Base-by-base conservation (phyloP, 1,140 invertebrate genomes). In the Penaeus chinensis region DNA sequence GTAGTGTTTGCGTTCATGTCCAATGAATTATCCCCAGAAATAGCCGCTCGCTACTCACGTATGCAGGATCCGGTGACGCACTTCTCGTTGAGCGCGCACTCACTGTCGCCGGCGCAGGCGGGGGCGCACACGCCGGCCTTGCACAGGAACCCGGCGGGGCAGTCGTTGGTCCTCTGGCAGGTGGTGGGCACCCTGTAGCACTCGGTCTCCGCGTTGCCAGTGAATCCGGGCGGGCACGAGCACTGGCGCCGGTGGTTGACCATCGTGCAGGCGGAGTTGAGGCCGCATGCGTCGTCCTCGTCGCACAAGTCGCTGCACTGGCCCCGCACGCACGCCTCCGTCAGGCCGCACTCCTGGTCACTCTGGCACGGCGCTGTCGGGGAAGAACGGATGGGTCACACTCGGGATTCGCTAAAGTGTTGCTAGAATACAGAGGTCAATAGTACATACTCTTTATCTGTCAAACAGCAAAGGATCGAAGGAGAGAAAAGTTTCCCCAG, bases 21-120 rank as follows among this genome's bases (percentile, higher is more conserved):
- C 37, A 8, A 42, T 8, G 7, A 42, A 42, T 42, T 42, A 42
- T 5, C 37, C 4, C 37, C 37, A 42, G 37, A 42, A 7, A 42
- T 42, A 42, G 37, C 37, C 37, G 37, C 37, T 42, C 37, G 16
- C 54, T 90, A 95, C 95, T 95, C 93, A 96, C 95, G 92, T 84
- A 96, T 94, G 91, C 97, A 98, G 90, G 95, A 95, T 82, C 95
- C 95, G 91, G 94, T 94, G 8, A 96, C 92, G 92, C 97, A 98
- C 92, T 97, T 96, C 92, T 98, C 97, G 91, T 98, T 98, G 78
- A 96, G 93, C n/a, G 97, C 96, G 92, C 97, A 98, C 83, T 97
- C 94, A 89, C 95, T 95, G 92, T 98, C 97, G n/a, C 91, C 92
- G 47, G 92, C 92, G 91, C 97, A 98, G 42, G 93, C 93, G 0